Conservation (phyloP, 2,113 vertebrate genomes). For the Mustela lutreola region DNA sequence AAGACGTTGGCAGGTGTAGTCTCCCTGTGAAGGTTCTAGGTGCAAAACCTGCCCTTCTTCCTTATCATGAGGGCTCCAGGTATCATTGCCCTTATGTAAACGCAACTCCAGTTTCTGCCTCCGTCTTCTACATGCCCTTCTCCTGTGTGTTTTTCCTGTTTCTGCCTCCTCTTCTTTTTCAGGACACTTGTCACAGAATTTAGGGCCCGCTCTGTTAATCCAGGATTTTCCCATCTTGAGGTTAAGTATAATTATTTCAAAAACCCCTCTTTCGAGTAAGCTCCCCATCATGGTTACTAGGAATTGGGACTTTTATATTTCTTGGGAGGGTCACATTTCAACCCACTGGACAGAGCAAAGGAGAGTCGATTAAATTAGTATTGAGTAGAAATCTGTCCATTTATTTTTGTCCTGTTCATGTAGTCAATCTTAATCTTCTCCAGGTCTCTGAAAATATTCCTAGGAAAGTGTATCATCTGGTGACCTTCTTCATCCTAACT, state of each 20-base stretch:
- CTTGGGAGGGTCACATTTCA: neutral
- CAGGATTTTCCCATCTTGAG: neutral
- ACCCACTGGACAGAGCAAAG: neutral
- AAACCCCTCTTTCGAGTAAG: neutral
- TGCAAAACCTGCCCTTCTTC: neutral
- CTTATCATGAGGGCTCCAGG: neutral
- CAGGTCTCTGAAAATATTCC: slow-evolving; percentile 1
- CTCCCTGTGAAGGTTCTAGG: neutral
- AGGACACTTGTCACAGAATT: neutral
- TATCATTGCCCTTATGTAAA: neutral
- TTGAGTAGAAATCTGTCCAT: neutral
- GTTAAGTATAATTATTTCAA: neutral
- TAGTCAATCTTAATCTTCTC: neutral
- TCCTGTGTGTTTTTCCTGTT: neutral
- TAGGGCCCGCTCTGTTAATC: neutral
- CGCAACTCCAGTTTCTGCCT: neutral
- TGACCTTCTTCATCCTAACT: neutral
- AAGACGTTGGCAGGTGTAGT: neutral
- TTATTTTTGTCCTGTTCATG: neutral
- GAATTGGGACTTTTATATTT: neutral
- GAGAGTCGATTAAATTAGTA: neutral
- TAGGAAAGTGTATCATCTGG: neutral
- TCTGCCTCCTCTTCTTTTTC: neutral
- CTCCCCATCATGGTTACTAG: neutral
- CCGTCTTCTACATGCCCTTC: neutral